Conservation (phyloP, 2,797 vertebrate species). For the Loris lydekkerianus region DNA sequence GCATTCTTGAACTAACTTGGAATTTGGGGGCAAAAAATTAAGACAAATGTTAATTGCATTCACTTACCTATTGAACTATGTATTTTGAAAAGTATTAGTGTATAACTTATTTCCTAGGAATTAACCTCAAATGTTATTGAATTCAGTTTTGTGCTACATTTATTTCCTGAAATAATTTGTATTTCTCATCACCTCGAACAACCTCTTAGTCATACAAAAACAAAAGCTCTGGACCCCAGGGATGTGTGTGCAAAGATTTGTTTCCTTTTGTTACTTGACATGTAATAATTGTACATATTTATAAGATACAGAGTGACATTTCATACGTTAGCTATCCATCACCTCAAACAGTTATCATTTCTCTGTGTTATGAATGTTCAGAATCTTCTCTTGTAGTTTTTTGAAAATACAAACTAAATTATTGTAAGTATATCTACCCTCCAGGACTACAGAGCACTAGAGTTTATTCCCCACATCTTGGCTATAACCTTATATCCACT, state of each 20-base stretch:
- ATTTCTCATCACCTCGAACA: background rate
- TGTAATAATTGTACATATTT: background rate
- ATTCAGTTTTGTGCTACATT: conserved; percentile 18
- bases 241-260: background rate
- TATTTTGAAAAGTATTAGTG: background rate
- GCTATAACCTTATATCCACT: background rate
- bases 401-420: background rate
- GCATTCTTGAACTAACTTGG: background rate
- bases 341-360: background rate
- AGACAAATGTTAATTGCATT: conserved; percentile 9
- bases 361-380: background rate
- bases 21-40: background rate
- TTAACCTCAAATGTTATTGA: background rate
- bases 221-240: background rate
- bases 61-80: background rate
- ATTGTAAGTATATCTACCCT: background rate
- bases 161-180: conserved; percentile 40
- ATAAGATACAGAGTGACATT: background rate
- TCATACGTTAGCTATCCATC: background rate
- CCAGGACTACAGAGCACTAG: background rate
- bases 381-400: background rate
- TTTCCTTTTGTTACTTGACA: background rate
- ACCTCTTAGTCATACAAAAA: background rate
- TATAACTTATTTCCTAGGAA: conserved; percentile 36
- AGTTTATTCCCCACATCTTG: background rate